Conservation (phyloP, 2,888 invertebrate species). For the Drosophila siamana region DNA sequence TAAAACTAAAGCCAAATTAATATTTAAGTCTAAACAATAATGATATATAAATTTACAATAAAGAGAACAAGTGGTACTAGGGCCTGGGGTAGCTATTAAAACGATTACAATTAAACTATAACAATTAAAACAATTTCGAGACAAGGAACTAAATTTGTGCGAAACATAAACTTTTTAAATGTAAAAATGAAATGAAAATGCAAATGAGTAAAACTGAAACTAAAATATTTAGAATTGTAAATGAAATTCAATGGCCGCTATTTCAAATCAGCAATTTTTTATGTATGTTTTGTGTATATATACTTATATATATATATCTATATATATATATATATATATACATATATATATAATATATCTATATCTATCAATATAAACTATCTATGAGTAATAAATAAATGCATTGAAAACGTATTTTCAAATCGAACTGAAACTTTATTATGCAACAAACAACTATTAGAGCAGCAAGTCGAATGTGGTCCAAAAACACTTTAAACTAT, state of each 20-base stretch:
- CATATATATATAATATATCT: slow-evolving; percentile 44
- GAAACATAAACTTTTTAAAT: slow-evolving; percentile 64
- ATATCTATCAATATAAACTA: slow-evolving; percentile 66
- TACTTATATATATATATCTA: slow-evolving; percentile 43
- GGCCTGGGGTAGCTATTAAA: slow-evolving; percentile 74
- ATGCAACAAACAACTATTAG: slow-evolving; percentile 44
- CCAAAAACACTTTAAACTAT: slow-evolving; percentile 52
- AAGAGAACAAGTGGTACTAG: slow-evolving; percentile 66
- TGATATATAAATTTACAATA: slow-evolving; percentile 32
- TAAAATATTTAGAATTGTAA: slow-evolving; percentile 44
- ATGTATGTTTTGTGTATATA: slow-evolving; percentile 78
- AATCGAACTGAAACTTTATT: slow-evolving; percentile 42
- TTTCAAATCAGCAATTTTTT: slow-evolving; percentile 64
- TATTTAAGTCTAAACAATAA: slow-evolving; percentile 58
- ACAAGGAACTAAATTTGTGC: slow-evolving; percentile 57
- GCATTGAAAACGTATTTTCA: slow-evolving; percentile 68
- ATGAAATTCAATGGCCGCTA: slow-evolving; percentile 50
- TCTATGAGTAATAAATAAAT: slow-evolving; percentile 75
- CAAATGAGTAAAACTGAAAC: slow-evolving; percentile 28
- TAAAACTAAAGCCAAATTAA: slow-evolving; percentile 74
- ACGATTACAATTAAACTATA: slow-evolving; percentile 36
- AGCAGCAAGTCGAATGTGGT: slow-evolving; percentile 64
- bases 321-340: slow-evolving; percentile 60
- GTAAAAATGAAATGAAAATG: slow-evolving; percentile 47
- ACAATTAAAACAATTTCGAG: slow-evolving; percentile 49